A percentile compares a stretch with the other conserved stretches of the same genome.
Conservation (phyloP, 2,888 invertebrate species). For the Temnothorax ravouxi region DNA sequence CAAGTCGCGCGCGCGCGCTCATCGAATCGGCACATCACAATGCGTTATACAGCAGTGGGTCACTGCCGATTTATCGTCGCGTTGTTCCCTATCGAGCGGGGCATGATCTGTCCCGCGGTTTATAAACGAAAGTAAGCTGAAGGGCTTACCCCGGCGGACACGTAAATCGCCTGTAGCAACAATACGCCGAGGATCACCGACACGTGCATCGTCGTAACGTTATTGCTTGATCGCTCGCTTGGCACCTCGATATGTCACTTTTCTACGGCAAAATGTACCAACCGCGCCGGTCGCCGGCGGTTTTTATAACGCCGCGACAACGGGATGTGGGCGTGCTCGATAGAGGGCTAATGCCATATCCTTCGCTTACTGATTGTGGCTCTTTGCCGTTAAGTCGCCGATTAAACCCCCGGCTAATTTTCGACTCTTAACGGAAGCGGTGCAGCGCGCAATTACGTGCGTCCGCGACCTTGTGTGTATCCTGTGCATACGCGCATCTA, state of each 20-base stretch:
- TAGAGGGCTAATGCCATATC: constrained; percentile 73
- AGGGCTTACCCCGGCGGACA: constrained; percentile 75
- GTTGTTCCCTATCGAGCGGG: constrained; percentile 56
- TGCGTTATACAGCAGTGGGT: background rate
- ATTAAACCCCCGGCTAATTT: constrained; percentile 68
- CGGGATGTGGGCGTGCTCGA: constrained; percentile 82
- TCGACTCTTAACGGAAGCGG: constrained; percentile 70
- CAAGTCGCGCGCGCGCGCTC: background rate
- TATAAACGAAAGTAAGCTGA: constrained; percentile 19
- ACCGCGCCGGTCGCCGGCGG: background rate
- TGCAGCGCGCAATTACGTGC: constrained; percentile 60
- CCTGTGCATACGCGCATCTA: constrained; percentile 71
- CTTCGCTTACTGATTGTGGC: constrained; percentile 68
- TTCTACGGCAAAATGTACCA: constrained; percentile 42
- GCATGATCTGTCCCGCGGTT: constrained; percentile 79
- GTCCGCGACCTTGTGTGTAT: constrained; percentile 75
- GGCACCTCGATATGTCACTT: constrained; percentile 14
- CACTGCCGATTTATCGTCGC: constrained; percentile 17
- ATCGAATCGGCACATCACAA: constrained; percentile 17
- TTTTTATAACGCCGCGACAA: constrained; percentile 78
- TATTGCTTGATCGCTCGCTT: background rate
- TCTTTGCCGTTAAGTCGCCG: constrained; percentile 52
- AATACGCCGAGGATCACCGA: constrained; percentile 61
- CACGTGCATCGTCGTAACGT: constrained; percentile 51
- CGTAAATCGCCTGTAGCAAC: constrained; percentile 66